Conservation (phyloP, 2,797 vertebrate genomes). For the Macropus fuliginosus region DNA sequence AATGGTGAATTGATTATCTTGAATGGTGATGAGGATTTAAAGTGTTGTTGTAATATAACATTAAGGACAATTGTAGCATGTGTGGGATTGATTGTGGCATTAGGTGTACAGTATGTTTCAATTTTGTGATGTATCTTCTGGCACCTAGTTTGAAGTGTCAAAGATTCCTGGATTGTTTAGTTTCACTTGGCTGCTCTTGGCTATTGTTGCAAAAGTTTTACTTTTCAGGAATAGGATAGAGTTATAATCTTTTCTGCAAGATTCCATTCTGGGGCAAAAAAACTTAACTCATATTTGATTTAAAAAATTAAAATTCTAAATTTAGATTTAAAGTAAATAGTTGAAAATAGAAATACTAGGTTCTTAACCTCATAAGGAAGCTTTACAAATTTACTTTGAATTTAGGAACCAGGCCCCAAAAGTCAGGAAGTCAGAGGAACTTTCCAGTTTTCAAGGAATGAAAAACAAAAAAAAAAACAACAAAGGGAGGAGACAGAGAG, state of each 20-base stretch:
- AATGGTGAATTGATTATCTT: slow-evolving; percentile 16
- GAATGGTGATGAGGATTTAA: slow-evolving; percentile 38
- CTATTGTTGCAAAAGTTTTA: slow-evolving; percentile 36
- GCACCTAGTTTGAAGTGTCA: slow-evolving; percentile 32
- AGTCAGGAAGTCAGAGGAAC: background rate
- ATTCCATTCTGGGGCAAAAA: slow-evolving; percentile 29
- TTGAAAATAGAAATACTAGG: background rate
- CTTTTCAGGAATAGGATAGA: slow-evolving; percentile 8
- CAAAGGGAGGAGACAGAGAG: background rate
- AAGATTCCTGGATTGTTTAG: slow-evolving; percentile 15
- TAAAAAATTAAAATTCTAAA: slow-evolving; percentile 35
- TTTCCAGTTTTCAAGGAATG: background rate
- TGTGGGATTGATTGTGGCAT: slow-evolving; percentile 33
- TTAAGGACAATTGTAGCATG: slow-evolving; percentile 14
- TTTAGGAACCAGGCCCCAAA: background rate
- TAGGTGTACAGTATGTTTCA: slow-evolving; percentile 21
- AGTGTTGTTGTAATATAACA: background rate
- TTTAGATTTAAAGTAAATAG: slow-evolving; percentile 32
- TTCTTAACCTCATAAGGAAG: background rate
- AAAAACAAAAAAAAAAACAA: background rate
- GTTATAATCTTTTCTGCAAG: background rate
- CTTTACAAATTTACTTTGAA: background rate
- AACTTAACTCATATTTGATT: slow-evolving; percentile 33
- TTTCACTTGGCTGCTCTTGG: background rate
- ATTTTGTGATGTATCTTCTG: slow-evolving; percentile 36